Base-by-base conservation (phyloP, 2,888 invertebrate species). In the Chesias legatella region DNA sequence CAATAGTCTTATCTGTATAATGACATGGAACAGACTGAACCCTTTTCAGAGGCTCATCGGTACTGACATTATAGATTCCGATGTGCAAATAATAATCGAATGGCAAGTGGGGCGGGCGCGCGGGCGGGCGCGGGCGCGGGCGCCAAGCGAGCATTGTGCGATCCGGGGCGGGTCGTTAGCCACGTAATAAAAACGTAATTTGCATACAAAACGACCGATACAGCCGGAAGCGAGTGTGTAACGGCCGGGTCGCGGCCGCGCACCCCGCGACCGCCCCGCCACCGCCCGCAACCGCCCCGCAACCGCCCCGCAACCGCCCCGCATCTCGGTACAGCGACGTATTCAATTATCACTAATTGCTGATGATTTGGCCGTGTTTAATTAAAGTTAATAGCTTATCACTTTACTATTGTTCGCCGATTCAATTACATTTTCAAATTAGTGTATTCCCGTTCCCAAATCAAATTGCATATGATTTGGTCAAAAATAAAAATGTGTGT, bases 341-440 rank as follows among this genome's bases (percentile, higher is more conserved):
- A 37, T 56, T 50, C 50, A 55, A 56, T 61, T 54, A 56, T 36
- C 34, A 40, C 42, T 58, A 57, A 63, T 62, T 58, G 52, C 43
- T 50, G 51, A 53, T 56, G 51, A 60, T 60, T 58, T 48, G 44
- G 38, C 48, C 51, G 50, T 41, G 52, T 58, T 54, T 48, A 56
- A 63, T 60, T 48, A 58, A 54, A 48, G 40, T 21, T 45, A 54
- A 56, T 48, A 42, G 47, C 47, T 51, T 51, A 49, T 51, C 49
- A 51, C 36, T 36, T 29, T 33, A 37, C 10, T 39, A 33, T 49
- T 45, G 47, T 40, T 54, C 43, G 31, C 33, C 30, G 23, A 47
- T 56, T 50, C 44, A 53, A 52, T 52, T 38, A 33, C 49, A 45
- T 25, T 37, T 55, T 51, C 39, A 52, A 50, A 36, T 45, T 42